Evolutionary conservation across 2,797 vertebrate species (phyloP).

Genomic region (Sebastes trivittatus): DNA sequence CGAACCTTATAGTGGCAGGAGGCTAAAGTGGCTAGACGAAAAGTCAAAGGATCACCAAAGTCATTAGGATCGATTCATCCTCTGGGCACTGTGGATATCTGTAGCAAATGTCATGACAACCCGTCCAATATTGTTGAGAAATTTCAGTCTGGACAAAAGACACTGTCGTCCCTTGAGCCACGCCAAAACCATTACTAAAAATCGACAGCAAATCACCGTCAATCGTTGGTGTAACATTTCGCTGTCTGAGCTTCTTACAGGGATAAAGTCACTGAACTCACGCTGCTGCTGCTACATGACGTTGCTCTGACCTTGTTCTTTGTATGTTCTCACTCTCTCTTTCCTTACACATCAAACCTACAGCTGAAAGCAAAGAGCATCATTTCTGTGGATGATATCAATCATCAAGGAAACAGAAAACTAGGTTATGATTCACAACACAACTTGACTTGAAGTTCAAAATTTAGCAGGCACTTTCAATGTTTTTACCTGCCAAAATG

Average conservation of each 20-base stretch:
- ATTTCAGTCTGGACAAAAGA: not conserved
- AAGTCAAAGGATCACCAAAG: not conserved
- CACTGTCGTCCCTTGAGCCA: not conserved
- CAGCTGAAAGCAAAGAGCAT: not conserved
- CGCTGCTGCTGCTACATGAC: not conserved
- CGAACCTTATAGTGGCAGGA: not conserved
- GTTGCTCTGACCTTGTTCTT: constrained; percentile 1
- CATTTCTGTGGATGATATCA: not conserved
- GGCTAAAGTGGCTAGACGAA: not conserved
- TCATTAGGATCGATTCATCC: no score
- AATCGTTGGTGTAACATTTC: not conserved
- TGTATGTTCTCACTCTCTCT: not conserved
- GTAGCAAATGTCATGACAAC: no score
- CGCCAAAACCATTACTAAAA: not conserved
- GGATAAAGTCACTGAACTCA: not conserved
- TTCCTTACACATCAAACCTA: not conserved
- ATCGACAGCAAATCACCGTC: not conserved
- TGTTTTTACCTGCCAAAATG: not conserved
- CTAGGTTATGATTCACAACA: not conserved
- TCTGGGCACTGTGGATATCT: no score
- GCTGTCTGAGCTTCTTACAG: not conserved
- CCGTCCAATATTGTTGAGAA: not conserved
- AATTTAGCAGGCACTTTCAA: not conserved
- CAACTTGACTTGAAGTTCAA: not conserved
- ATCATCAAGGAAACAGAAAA: not conserved